Base-by-base conservation (phyloP, 2,113 vertebrate species). In the Cottus gobio region DNA sequence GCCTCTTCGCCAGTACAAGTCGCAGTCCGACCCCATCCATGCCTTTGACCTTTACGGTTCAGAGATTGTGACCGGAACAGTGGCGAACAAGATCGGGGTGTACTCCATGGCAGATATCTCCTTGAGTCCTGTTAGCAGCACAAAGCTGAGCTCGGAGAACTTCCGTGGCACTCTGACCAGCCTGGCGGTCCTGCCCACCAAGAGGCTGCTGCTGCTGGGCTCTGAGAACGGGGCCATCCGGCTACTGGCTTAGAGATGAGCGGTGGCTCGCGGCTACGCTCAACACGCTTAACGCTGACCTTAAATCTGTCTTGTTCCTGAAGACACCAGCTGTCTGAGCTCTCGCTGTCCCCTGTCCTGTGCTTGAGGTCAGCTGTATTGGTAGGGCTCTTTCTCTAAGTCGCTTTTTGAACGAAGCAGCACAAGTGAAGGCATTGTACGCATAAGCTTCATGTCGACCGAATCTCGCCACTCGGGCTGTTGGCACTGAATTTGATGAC, bases 81-180 rank as follows among this genome's bases (percentile, higher is more conserved):
- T 98, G 90, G 96, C 97, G 82, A 99, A 99, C 94, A 98, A 97
- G 90, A 99, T 99, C 0, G 96, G 98, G 0, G 95, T 99, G 86
- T 99, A 98, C 88, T 98, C 98, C 69, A 95, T 98, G 93, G 93
- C 96, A 18, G 97, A 98, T 56, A 96, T 96, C 28, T 96, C 96
- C 3, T 88, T 95, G 24, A 96, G 96, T 84, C 96, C 96, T 0
- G 78, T 87, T 62, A 96, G 96, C 87, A 95, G 95, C 4, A 99
- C 97, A 75, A 99, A 98, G 89, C 96, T 99, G 82, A 99, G 97
- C 93, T 97, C 97, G 0, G 98, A 99, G 94, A 99, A 99, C 92
- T 99, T 99, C 91, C 96, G 97, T 2, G 98, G 98, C 26, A 99
- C 97, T 0, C 85, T 99, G 85, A 98, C 98, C 87, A 98, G 97